Percentiles rank a stretch among this genome's conserved stretches.
Conservation (phyloP, 2,797 vertebrate species). For the Phoebastria nigripes region DNA sequence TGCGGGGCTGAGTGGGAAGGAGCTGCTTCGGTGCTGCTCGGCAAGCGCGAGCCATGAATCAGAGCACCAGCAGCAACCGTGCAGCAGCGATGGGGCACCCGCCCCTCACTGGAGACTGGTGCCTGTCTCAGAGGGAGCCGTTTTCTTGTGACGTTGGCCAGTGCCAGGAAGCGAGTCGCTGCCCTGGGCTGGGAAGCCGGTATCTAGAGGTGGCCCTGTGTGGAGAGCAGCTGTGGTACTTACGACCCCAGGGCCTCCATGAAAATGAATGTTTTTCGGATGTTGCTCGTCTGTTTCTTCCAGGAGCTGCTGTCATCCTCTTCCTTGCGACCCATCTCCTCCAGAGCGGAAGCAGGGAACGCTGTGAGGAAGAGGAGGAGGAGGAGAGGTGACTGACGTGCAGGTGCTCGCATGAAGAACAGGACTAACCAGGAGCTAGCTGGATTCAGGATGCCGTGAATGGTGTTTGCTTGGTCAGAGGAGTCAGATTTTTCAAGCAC, state of each 20-base stretch:
- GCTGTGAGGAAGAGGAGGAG: slow-evolving; percentile 59
- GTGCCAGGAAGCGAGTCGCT: accelerated
- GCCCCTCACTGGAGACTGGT: accelerated
- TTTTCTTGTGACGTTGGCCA: accelerated
- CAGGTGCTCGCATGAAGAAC: accelerated
- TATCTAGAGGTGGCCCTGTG: not conserved
- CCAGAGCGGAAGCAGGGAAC: slow-evolving; percentile 78
- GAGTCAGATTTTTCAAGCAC: not conserved
- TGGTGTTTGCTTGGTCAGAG: not conserved
- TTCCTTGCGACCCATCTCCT: slow-evolving; percentile 86
- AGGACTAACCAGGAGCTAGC: not conserved
- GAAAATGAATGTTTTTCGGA: slow-evolving; percentile 90
- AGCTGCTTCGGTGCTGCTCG: accelerated
- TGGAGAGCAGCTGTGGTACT: slow-evolving; percentile 67
- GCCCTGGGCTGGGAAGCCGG: not conserved
- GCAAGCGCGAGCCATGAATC: accelerated
- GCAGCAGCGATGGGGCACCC: not conserved
- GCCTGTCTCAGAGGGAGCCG: accelerated
- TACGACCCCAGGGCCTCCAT: slow-evolving; percentile 91
- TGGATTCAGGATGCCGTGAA: not conserved
- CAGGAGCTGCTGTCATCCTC: slow-evolving; percentile 81
- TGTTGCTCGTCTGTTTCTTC: slow-evolving; percentile 91
- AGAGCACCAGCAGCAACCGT: not conserved
- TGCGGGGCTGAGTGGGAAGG: not conserved
- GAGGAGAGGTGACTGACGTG: not conserved